Evolutionary conservation across 1,140 invertebrate species (phyloP), one percentile per base, ranked within the genome.

Genomic region (Brachionus calyciflorus): DNA sequence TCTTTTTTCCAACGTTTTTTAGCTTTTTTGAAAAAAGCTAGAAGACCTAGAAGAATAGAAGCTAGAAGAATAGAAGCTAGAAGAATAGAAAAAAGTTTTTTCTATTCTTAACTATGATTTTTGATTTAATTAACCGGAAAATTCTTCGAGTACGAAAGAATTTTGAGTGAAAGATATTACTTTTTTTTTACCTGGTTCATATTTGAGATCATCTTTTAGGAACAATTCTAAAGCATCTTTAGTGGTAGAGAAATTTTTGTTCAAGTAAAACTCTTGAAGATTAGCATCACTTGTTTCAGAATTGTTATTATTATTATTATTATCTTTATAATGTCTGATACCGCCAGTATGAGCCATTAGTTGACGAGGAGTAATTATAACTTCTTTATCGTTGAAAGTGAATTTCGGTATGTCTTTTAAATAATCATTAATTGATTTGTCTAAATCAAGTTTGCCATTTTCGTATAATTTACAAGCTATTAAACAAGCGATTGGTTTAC

Each of bases 401-500:
- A 65, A 65, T 37, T 84, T 80, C 5, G 89, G 89, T 79, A 87
- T 89, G 57, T 84, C 63, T 21, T 80, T 80, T 1, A 85, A 78
- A 79, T 89, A 89, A 28, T 87, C 82, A 78, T 87, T 84, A 28
- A 90, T 83, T 14, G 88, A 84, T 78, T 84, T 83, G 79, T 90
- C 88, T 19, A 90, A 80, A 80, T 89, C 87, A 41, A 90, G 79
- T 78, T 85, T 85, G 3, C 86, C 87, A 60, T 85, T 81, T 79
- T 90, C 87, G 80, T 85, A 82, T 4, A 89, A 79, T 80, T 86
- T 86, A 21, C 86, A 89, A 69, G 88, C 83, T n/a, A 85, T 77
- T 51, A 79, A 76, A 81, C 88, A 87, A 14, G 89, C 89, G 44
- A 90, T 85, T 49, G 87, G 80, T 80, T 90, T 90, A 79, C 87